Conservation (phyloP, 2,113 vertebrate species). For the Todiramphus chloris region DNA sequence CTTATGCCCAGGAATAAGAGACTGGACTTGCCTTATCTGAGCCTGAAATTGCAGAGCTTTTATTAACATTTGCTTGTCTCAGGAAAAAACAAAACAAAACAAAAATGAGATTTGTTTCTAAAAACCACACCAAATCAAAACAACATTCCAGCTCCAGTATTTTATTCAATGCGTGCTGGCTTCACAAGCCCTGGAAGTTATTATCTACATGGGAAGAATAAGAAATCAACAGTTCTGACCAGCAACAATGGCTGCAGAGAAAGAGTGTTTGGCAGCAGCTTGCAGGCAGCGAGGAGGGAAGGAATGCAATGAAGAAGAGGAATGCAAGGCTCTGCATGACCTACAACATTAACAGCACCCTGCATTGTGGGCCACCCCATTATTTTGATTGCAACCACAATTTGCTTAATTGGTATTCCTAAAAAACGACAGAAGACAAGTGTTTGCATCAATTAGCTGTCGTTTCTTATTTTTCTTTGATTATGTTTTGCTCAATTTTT, state of each 20-base stretch:
- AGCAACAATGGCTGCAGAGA: conserved; percentile 65
- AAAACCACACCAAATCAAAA: conserved; percentile 31
- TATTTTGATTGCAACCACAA: conserved; percentile 45
- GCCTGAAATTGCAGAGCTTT: conserved; percentile 1
- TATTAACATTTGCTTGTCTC: background rate
- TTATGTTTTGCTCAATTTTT: conserved; percentile 16
- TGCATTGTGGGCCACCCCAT: conserved; percentile 23
- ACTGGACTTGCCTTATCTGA: background rate
- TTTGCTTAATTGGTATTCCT: conserved; percentile 35
- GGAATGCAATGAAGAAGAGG: conserved; percentile 37
- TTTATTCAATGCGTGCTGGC: conserved; percentile 42
- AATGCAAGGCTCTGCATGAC: conserved; percentile 13
- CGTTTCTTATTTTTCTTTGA: background rate
- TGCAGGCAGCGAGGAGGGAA: conserved; percentile 35
- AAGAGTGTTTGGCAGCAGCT: conserved; percentile 65
- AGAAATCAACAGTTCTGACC: conserved; percentile 68
- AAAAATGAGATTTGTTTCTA: background rate
- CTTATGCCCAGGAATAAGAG: conserved; percentile 1
- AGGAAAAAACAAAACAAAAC: background rate
- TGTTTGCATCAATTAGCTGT: conserved; percentile 7
- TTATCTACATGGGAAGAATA: conserved; percentile 68
- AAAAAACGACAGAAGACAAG: conserved; percentile 9
- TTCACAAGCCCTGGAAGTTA: conserved; percentile 62
- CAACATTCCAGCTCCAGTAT: conserved; percentile 46
- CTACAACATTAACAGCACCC: conserved; percentile 38